Base-by-base conservation (phyloP, 1,140 invertebrate genomes). In the Drosophila obscura region DNA sequence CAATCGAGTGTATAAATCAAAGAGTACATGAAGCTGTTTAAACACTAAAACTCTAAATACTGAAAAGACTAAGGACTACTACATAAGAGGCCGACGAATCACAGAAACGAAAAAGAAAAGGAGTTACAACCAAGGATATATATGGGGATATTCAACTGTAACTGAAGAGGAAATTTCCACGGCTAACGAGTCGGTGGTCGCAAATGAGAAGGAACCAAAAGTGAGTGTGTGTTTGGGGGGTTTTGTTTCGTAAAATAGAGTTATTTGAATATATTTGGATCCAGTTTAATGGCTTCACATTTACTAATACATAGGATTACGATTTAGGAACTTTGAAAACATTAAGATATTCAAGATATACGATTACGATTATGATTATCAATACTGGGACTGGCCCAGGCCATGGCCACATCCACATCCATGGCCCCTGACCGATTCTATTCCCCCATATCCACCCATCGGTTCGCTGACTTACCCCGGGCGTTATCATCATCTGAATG, bases 401-500 rank as follows among this genome's bases (percentile, higher is more conserved):
- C 31, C 31, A 35, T 35, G 9, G 31, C 9, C 31, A 8, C 49
- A 43, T 16, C 8, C 57, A 41, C 43, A 45, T 35, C 59, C 24
- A 50, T 50, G 48, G 3, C 31, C 9, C 4, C 31, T 11, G 31
- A 4, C 31, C 31, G 9, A 35, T 4, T 35, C 31, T 35, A 35
- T 35, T 4, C 9, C 35, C 35, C 35, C 35, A 2, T 13, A 1
- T 39, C 59, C 53, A 46, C 26, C 19, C 66, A 31, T 28, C 22
- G 13, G 26, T 16, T 50, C 66, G 62, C 61, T 45, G 58, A 92
- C 91, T 91, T 92, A 92, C 91, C 91, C 90, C 91, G 49, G 91
- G 91, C 63, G 91, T 91, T 51, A 92, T 92, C 91, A 92, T 92
- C 91, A 92, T 92, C 73, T 92, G 91, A 22, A 83, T 83, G 55